Evolutionary conservation across 2,113 vertebrate genomes (phyloP).

Genomic region (Albula goreensis): DNA sequence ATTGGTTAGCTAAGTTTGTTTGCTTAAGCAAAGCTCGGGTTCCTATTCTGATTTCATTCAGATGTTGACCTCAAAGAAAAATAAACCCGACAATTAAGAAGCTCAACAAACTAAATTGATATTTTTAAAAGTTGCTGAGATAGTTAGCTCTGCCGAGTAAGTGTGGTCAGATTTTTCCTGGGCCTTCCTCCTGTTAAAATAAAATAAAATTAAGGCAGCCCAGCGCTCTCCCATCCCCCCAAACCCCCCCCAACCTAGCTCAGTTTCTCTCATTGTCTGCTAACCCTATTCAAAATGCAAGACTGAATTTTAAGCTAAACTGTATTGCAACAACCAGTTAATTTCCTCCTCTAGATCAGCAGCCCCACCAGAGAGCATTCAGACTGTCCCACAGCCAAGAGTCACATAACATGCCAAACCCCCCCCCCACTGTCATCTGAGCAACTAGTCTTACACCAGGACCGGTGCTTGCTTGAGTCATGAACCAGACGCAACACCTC

Average conservation of each 20-base stretch:
- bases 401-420: background rate
- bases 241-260: background rate
- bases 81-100: conserved; percentile 28
- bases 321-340: background rate
- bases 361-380: background rate
- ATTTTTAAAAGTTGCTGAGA: background rate
- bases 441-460: background rate
- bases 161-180: background rate
- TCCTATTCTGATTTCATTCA: conserved; percentile 19
- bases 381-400: background rate
- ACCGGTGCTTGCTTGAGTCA: background rate
- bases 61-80: conserved; percentile 26
- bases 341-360: background rate
- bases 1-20: conserved; percentile 6
- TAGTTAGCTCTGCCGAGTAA: background rate
- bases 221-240: background rate
- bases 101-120: conserved; percentile 1
- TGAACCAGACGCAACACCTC: background rate
- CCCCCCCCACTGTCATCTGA: background rate
- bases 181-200: background rate
- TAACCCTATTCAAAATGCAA: background rate
- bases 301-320: background rate
- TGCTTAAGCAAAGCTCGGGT: conserved; percentile 21
- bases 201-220: background rate
- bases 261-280: background rate